Percentiles rank a stretch among this genome's conserved stretches.
Evolutionary conservation across 2,888 invertebrate species (phyloP).

Genomic region (Lithophane semibrunnea): DNA sequence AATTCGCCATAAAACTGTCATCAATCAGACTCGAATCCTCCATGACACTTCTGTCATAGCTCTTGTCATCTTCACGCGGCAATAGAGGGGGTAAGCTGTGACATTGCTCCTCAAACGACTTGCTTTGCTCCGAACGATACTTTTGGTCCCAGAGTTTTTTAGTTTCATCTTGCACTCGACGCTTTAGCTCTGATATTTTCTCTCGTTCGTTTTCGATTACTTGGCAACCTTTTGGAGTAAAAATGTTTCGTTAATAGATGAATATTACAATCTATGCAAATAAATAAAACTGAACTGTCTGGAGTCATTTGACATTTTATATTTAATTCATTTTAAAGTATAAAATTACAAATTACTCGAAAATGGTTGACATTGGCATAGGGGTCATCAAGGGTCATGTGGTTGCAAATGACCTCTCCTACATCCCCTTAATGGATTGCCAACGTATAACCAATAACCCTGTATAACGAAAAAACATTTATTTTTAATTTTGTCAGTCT

Average conservation of each 20-base stretch:
- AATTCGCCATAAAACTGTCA: conserved; percentile 80
- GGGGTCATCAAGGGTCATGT: no score
- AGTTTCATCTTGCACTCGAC: conserved; percentile 96
- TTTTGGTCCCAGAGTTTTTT: conserved; percentile 95
- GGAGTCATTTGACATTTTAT: no score
- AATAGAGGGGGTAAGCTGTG: conserved; percentile 68
- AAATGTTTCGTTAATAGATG: not conserved
- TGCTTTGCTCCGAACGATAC: conserved; percentile 63
- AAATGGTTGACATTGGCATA: no score
- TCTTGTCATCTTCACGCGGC: conserved; percentile 49
- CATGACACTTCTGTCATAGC: conserved; percentile 63
- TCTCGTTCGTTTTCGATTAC: conserved; percentile 97
- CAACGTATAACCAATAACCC: no score
- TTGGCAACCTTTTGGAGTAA: conserved; percentile 92
- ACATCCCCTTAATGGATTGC: no score
- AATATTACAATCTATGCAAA: no score
- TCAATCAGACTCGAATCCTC: conserved; percentile 79
- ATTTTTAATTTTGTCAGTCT: no score
- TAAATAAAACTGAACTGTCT: no score
- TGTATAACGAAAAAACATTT: no score
- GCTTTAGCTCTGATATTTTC: conserved; percentile 96
- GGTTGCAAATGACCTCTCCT: no score
- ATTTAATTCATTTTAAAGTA: no score
- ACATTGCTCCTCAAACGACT: conserved; percentile 76
- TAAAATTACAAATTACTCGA: no score